phyloP scores from a whole-genome alignment of 2,797 vertebrate species.

The Bucorvus abyssinicus region DNA sequence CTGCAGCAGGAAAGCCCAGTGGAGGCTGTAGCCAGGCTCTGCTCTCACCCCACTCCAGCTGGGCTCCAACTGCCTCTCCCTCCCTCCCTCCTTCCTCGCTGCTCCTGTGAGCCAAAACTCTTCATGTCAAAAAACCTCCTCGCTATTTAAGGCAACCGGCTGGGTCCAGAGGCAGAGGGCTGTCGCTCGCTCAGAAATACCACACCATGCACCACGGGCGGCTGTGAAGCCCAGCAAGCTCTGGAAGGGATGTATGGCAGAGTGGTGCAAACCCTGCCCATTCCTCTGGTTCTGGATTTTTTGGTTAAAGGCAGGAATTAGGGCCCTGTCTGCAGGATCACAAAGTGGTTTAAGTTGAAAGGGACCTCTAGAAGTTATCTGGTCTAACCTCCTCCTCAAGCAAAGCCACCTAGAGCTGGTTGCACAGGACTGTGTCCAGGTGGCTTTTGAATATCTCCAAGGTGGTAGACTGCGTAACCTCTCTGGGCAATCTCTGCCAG shows the following conservation, averaged over 20 bases:
- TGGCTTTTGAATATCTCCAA: not conserved
- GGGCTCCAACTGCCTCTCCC: not conserved
- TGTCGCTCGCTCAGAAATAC: not conserved
- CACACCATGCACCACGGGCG: not conserved
- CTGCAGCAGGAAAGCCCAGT: constrained; percentile 39
- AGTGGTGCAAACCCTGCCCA: not conserved
- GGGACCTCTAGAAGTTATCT: not conserved
- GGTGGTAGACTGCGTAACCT: not conserved
- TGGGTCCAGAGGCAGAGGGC: not conserved
- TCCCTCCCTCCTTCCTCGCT: not conserved
- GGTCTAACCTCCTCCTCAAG: not conserved
- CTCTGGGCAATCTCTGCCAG: not conserved
- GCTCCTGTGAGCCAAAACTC: not conserved
- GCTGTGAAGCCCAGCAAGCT: rapidly evolving
- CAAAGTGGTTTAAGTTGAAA: not conserved
- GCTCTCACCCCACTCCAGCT: constrained; percentile 17
- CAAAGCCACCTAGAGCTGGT: not conserved
- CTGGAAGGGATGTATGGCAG: not conserved
- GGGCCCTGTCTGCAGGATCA: not conserved
- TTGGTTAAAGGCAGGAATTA: not conserved
- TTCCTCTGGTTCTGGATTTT: not conserved
- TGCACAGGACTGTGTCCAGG: not conserved
- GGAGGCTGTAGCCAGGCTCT: not conserved
- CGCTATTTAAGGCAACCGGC: constrained; percentile 34
- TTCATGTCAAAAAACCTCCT: not conserved